phyloP scores from a whole-genome alignment of 2,797 vertebrate species.

The Aldrovandia affinis region DNA sequence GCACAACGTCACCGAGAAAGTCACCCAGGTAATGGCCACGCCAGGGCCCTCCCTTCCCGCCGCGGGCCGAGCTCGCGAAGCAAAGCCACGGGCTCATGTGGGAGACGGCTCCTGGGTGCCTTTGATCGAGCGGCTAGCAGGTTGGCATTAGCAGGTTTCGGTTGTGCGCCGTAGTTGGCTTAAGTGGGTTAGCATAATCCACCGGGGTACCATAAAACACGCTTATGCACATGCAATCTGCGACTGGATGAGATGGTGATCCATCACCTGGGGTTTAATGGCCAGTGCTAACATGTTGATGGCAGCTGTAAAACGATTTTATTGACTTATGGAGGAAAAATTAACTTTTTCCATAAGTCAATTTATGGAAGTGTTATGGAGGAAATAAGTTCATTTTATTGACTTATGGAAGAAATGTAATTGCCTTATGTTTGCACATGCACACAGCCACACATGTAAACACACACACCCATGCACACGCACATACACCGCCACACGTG shows the following conservation, averaged over 20 bases:
- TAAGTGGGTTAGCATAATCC: neutral
- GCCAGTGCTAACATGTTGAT: neutral
- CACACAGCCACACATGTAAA: neutral
- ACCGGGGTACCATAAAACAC: neutral
- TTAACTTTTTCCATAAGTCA: too few relatives aligned
- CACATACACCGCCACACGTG: neutral
- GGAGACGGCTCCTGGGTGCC: too few relatives aligned
- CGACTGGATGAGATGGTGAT: neutral
- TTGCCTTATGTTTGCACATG: neutral
- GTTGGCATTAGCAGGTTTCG: neutral
- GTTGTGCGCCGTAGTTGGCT: too few relatives aligned
- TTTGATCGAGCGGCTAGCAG: neutral
- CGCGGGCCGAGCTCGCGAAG: too few relatives aligned
- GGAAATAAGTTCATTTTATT: too few relatives aligned
- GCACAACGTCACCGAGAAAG: conserved; percentile 89
- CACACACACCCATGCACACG: neutral
- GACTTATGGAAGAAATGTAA: neutral
- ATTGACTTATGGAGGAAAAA: neutral
- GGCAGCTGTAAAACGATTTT: neutral
- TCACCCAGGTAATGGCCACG: conserved; percentile 80
- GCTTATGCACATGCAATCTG: neutral
- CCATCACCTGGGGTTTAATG: neutral
- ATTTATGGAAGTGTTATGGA: too few relatives aligned
- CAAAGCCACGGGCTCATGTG: neutral
- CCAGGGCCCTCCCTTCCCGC: neutral